A percentile compares a stretch with the other conserved stretches of the same genome.
Conservation (phyloP, 2,888 invertebrate genomes). For the Hyppa rectilinea region DNA sequence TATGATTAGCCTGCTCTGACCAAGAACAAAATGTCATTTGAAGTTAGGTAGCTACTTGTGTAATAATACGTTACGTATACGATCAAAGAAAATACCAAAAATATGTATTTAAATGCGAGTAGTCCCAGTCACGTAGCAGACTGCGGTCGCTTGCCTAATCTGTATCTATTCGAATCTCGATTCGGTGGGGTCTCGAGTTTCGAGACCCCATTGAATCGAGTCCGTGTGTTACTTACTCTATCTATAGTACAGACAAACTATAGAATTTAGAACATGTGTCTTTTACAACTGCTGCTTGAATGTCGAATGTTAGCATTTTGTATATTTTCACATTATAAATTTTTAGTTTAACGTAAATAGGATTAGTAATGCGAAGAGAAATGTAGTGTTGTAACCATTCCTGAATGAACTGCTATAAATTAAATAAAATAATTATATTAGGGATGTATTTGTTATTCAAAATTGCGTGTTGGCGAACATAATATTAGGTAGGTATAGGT, state of each 20-base stretch:
- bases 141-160: conserved; percentile 75
- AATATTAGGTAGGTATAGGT: no score
- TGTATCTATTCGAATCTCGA: conserved; percentile 70
- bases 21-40: conserved; percentile 46
- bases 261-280: neutral
- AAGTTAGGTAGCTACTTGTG: conserved; percentile 13
- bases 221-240: conserved; percentile 40
- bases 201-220: conserved; percentile 54
- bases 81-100: conserved; percentile 68
- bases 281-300: conserved; percentile 21
- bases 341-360: conserved; percentile 2
- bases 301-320: neutral
- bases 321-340: neutral
- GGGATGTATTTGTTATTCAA: neutral
- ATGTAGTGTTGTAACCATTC: neutral
- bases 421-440: neutral
- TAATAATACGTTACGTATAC: conserved; percentile 59
- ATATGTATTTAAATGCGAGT: conserved; percentile 66
- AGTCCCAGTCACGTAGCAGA: conserved; percentile 72
- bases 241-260: conserved; percentile 32
- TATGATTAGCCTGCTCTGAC: conserved; percentile 31
- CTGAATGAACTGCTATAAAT: neutral
- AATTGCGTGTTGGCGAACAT: neutral
- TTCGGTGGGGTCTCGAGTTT: no score
- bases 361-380: conserved; percentile 7